Percentiles rank a stretch among this genome's conserved stretches.
phyloP scores from a whole-genome alignment of 1,140 invertebrate species.

The Pristionchus pacificus region DNA sequence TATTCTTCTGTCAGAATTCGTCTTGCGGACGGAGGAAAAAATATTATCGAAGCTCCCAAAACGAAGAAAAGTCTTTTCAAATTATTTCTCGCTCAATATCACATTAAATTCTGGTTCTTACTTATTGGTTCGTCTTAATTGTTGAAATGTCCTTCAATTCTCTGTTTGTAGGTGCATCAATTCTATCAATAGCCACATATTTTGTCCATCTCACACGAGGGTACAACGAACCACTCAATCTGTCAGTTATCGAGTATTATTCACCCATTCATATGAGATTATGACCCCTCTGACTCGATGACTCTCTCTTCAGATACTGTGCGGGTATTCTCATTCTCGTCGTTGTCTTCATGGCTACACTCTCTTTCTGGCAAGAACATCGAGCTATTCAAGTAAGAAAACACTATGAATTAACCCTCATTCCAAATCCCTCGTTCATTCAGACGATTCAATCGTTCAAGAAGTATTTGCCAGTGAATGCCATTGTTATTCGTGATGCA shows the following conservation, averaged over 20 bases:
- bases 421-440: constrained; percentile 2
- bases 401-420: background rate
- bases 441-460: constrained; percentile 49
- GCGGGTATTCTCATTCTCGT: constrained; percentile 50
- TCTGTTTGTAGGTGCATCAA: constrained; percentile 35
- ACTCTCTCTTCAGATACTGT: constrained; percentile 34
- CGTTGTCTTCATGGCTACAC: constrained; percentile 50
- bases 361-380: constrained; percentile 56
- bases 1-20: constrained; percentile 42
- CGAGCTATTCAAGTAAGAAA: constrained; percentile 46
- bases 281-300: too few relatives aligned
- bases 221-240: constrained; percentile 47
- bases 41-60: constrained; percentile 42
- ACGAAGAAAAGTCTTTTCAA: constrained; percentile 36
- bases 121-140: constrained; percentile 37
- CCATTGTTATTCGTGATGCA: constrained; percentile 60
- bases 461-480: constrained; percentile 69
- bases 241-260: constrained; percentile 34
- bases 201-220: constrained; percentile 56
- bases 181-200: constrained; percentile 50
- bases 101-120: constrained; percentile 56
- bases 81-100: constrained; percentile 49
- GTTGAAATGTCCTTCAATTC: background rate
- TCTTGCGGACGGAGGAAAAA: constrained; percentile 48
- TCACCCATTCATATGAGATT: too few relatives aligned